Percentiles rank a stretch among this genome's conserved stretches.
Conservation (phyloP, 2,797 vertebrate genomes). For the Sebastes umbrosus region DNA sequence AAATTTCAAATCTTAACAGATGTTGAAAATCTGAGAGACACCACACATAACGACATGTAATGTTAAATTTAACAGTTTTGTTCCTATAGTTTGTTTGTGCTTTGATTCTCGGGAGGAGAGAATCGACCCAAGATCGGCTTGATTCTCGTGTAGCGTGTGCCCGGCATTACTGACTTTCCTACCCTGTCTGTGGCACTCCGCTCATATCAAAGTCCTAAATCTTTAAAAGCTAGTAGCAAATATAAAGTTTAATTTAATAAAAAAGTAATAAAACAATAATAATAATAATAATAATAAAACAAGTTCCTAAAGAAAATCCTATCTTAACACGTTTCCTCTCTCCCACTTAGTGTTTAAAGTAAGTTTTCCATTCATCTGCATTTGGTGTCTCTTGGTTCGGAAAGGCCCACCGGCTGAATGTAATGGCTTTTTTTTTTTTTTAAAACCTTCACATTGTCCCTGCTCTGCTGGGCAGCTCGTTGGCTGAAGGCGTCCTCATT, state of each 20-base stretch:
- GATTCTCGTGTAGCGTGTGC: too few species aligned
- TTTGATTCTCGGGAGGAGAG: too few species aligned
- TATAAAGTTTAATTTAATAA: background rate
- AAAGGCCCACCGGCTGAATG: conserved; percentile 10
- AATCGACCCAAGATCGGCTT: too few species aligned
- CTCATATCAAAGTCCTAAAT: background rate
- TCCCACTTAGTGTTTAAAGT: background rate
- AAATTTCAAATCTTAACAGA: too few species aligned
- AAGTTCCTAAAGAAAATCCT: background rate
- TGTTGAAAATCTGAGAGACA: too few species aligned
- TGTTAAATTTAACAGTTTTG: too few species aligned
- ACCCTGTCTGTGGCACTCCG: too few species aligned
- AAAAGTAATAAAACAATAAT: background rate
- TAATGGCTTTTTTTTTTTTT: background rate
- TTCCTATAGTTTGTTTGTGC: too few species aligned
- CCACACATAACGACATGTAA: too few species aligned
- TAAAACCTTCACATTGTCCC: background rate
- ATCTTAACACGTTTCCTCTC: background rate
- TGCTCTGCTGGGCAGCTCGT: background rate
- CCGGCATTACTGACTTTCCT: too few species aligned
- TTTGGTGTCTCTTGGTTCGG: background rate
- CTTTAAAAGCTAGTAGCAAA: background rate
- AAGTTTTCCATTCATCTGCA: background rate
- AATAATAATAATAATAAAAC: background rate
- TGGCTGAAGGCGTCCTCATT: conserved; percentile 39